These are phyloP conservation scores for Apteryx owenii DNA, from an alignment of 2,113 vertebrate genomes.

Conservation along the genomic window DNA sequence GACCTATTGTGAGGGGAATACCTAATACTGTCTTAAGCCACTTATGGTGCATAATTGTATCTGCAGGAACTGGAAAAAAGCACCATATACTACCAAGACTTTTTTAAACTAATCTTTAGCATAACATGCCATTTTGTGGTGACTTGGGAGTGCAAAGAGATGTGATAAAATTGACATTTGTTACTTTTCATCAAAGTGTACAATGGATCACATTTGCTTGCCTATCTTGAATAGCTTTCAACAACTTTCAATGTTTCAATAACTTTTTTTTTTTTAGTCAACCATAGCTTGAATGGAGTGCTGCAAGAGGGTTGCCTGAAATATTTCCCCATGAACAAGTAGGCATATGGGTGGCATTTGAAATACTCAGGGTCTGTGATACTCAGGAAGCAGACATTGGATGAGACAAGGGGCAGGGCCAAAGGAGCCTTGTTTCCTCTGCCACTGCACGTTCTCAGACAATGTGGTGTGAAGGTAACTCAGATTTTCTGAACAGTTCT, in stretches of 20 bases:
- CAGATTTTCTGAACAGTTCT: background rate
- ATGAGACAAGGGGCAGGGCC: background rate
- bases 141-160: background rate
- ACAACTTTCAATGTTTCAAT: too few species aligned
- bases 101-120: background rate
- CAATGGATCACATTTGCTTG: background rate
- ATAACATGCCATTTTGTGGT: background rate
- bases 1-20: background rate
- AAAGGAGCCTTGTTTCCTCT: background rate
- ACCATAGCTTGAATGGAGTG: background rate
- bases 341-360: background rate
- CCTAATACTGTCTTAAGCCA: background rate
- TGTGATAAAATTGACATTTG: background rate
- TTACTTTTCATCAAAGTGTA: background rate
- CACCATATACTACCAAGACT: fast-evolving
- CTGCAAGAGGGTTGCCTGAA: background rate
- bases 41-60: background rate
- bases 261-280: background rate
- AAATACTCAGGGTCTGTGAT: background rate
- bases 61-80: background rate
- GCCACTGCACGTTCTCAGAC: background rate
- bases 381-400: background rate
- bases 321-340: background rate
- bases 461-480: background rate
- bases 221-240: background rate